A percentile compares a stretch with the other conserved stretches of the same genome.
Conservation (phyloP, 2,113 vertebrate genomes). For the Callipepla californica region DNA sequence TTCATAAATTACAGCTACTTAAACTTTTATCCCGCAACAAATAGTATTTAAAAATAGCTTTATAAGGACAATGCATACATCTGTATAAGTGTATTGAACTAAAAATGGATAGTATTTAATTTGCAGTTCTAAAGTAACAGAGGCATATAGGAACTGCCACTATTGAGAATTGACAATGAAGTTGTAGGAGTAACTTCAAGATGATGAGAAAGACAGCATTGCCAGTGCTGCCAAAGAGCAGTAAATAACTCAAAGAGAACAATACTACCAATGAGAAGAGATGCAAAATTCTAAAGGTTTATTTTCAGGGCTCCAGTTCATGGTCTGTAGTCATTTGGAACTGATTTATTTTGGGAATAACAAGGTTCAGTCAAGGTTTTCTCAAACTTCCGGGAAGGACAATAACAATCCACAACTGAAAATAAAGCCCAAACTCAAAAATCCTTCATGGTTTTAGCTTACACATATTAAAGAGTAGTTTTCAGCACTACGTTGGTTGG, state of each 20-base stretch:
- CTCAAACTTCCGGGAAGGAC: not conserved
- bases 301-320: not conserved
- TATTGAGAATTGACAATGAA: not conserved
- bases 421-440: not conserved
- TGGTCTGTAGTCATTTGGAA: not conserved
- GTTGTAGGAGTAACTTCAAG: not conserved
- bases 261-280: not conserved
- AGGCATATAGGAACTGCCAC: not conserved
- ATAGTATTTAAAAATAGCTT: not conserved
- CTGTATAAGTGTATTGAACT: not conserved
- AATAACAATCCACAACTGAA: not conserved
- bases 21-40: not conserved
- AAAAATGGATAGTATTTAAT: not conserved
- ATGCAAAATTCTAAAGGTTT: not conserved
- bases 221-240: not conserved
- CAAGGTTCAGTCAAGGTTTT: not conserved
- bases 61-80: not conserved
- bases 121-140: not conserved
- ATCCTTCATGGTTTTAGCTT: not conserved
- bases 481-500: not conserved
- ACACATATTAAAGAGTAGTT: not conserved
- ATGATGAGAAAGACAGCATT: not conserved
- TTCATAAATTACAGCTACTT: not conserved
- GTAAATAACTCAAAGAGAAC: not conserved
- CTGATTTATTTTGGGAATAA: not conserved